Evolutionary conservation across 2,113 vertebrate genomes (phyloP).

Genomic region (Cromileptes altivelis): DNA sequence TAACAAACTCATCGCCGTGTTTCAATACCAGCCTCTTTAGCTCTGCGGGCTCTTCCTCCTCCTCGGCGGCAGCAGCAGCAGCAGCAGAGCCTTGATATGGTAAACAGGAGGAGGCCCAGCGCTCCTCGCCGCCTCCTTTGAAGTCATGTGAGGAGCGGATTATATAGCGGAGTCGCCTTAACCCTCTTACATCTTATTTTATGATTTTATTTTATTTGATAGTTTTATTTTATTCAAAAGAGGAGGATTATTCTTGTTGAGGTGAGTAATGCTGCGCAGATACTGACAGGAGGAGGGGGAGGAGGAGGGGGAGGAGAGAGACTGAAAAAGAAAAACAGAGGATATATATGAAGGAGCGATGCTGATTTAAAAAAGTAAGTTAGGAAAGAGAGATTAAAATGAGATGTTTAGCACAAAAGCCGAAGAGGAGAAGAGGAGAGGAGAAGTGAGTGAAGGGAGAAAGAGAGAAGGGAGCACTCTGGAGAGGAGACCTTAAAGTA

Average conservation of each 20-base stretch:
- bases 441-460: neutral
- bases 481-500: neutral
- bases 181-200: slow-evolving; percentile 67
- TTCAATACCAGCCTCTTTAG: slow-evolving; percentile 46
- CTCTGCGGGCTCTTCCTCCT: slow-evolving; percentile 40
- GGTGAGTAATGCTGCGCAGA: slow-evolving; percentile 27
- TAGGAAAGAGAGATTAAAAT: neutral
- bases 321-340: too few relatives aligned
- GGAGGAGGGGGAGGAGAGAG: neutral
- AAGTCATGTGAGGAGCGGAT: slow-evolving; percentile 66
- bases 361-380: neutral
- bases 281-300: slow-evolving; percentile 7
- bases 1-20: slow-evolving; percentile 56
- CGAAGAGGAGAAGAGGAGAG: too few relatives aligned
- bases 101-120: slow-evolving; percentile 59
- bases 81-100: slow-evolving; percentile 62
- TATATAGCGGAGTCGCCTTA: slow-evolving; percentile 48
- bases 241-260: slow-evolving; percentile 58
- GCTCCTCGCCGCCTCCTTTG: slow-evolving; percentile 62
- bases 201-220: slow-evolving; percentile 62
- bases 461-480: neutral
- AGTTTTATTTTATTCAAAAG: slow-evolving; percentile 53
- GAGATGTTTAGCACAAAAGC: too few relatives aligned
- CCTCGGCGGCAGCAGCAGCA: slow-evolving; percentile 25
- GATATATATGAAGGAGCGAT: too few relatives aligned